These are phyloP conservation scores for Mercenaria mercenaria DNA, from an alignment of 1,140 invertebrate species.

Conservation along the genomic window DNA sequence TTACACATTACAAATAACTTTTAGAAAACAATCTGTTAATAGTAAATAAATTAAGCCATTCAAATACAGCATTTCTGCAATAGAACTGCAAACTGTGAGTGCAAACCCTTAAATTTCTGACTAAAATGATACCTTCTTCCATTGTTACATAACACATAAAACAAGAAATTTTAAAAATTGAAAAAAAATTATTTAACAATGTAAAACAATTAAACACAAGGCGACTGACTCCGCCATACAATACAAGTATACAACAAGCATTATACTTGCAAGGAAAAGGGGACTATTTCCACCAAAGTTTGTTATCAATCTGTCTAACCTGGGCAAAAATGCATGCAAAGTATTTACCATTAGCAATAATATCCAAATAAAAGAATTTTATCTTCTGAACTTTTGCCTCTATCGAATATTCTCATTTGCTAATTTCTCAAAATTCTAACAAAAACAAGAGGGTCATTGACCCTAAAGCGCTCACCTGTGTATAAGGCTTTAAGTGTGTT, in stretches of 20 bases:
- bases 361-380: background rate
- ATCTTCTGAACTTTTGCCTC: background rate
- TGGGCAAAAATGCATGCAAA: conserved; percentile 30
- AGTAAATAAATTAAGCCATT: background rate
- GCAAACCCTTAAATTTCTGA: background rate
- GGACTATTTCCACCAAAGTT: conserved; percentile 63
- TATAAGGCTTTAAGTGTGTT: no score
- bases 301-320: conserved; percentile 64
- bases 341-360: background rate
- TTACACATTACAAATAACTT: background rate
- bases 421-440: no score
- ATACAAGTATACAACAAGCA: conserved; percentile 46
- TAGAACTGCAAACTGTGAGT: background rate
- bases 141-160: background rate
- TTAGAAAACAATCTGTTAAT: background rate
- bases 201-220: background rate
- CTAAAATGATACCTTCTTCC: background rate
- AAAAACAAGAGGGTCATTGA: no score
- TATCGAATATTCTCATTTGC: no score
- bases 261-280: conserved; percentile 63
- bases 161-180: background rate
- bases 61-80: background rate
- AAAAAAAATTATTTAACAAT: background rate
- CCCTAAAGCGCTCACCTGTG: no score
- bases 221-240: background rate